Base-by-base conservation (phyloP, 2,888 invertebrate genomes). In the Dolichomitus sp. region DNA sequence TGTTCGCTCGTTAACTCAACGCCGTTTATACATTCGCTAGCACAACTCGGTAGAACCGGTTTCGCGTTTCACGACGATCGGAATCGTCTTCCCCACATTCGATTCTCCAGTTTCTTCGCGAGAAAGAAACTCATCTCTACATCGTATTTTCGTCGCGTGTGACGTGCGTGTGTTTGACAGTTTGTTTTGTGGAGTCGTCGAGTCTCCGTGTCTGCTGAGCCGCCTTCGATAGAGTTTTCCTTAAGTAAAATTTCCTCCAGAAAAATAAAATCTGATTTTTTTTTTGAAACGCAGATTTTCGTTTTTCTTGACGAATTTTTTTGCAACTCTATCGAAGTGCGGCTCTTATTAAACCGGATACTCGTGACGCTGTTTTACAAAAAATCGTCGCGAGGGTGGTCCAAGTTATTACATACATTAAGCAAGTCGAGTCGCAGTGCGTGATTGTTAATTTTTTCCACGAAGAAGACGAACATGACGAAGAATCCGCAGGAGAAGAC, bases 341-440 rank as follows among this genome's bases (percentile, higher is more conserved):
- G 92, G 91, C 90, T 85, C 40, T 70, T 77, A 81, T 91, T 85
- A 86, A 89, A 92, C 89, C 86, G 90, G 89, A 90, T 88, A 92
- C 87, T 80, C 83, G 74, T 81, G 81, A 85, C 14, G 61, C 72
- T 52, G 72, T 40, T 69, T 48, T 52, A 12, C 37, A 37, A 68
- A 17, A 68, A 80, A 85, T 57, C 19, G 81, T 83, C 78, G 87
- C 84, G 88, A 88, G 89, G 90, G 88, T 92, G 90, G 91, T 91
- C 89, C 88, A 87, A 80, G 65, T 74, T 75, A 63, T 70, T 17
- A 50, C 17, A 45, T 4, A 40, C 42, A 27, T 33, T 5, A 23
- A 52, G 63, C 80, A 76, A 80, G 76, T 80, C 80, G 76, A 77
- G 80, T 61, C 11, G 37, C 17, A 37, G 40, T 69, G 52, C 9